Evolutionary conservation across 2,113 vertebrate genomes (phyloP), one percentile per base, ranked within the genome.

Genomic region (Potamarius usumacintae): DNA sequence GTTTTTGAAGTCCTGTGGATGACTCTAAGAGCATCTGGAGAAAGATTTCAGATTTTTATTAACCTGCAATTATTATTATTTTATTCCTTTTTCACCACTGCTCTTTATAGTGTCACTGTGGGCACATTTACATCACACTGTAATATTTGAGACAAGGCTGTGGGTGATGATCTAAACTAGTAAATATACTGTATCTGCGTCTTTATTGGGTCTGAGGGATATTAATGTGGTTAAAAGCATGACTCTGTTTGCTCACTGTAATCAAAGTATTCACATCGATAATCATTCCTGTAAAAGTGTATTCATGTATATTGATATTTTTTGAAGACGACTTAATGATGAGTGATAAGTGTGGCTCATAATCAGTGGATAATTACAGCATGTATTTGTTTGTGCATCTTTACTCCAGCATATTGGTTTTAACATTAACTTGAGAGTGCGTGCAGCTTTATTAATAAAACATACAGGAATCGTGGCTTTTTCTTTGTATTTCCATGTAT

Each of bases 1-100:
- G n/a, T 50, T 7, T 22, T 18, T 78, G 77, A 74, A 83, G 86
- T 22, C 86, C 27, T 22, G 72, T 79, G 81, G 25, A 71, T 53
- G 48, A 10, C 18, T 60, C 25, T 7, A 3, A 42, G 34, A 76
- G 77, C 87, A 86, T 84, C 85, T 88, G 87, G 87, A 88, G 80
- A 81, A 74, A 67, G 87, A 86, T 84, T 90, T 86, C 72, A 62
- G 57, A 81, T 84, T 88, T 85, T 42, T 9, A 69, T 22, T 55
- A 77, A 78, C 83, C 82, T 85, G 84, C 5, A 27, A 20, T 14
- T 65, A 42, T 42, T 4, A 42, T 65, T 82, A 52, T 14, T 62
- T 55, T 18, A 18, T 79, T 34, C 17, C 14, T 42, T 25, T 69
- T 20, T 78, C 34, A 57, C 30, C 58, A n/a, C 79, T 67, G n/a